These are phyloP conservation scores for Ambastaia sidthimunki DNA, from an alignment of 2,797 vertebrate species.

Conservation along the genomic window DNA sequence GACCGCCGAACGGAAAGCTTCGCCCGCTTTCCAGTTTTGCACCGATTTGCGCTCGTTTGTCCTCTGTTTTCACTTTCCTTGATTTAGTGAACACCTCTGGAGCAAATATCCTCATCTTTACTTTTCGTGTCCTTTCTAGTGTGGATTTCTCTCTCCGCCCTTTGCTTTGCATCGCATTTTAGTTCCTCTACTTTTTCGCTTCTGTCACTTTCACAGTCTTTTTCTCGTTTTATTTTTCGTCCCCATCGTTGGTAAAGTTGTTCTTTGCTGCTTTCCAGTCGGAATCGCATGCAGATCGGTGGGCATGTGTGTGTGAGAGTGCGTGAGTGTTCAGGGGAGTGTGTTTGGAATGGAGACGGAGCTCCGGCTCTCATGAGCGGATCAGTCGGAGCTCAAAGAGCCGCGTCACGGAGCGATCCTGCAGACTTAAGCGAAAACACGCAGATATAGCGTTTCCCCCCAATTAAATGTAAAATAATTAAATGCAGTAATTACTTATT, in stretches of 20 bases:
- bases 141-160: slow-evolving; percentile 77
- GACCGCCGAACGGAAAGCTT: slow-evolving; percentile 69
- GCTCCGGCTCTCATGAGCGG: slow-evolving; percentile 78
- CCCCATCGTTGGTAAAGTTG: slow-evolving; percentile 73
- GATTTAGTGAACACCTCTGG: slow-evolving; percentile 64
- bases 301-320: slow-evolving; percentile 68
- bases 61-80: slow-evolving; percentile 57
- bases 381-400: slow-evolving; percentile 68
- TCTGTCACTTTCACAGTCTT: slow-evolving; percentile 76
- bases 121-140: slow-evolving; percentile 71
- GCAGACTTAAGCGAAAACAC: slow-evolving; percentile 49
- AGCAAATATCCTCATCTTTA: slow-evolving; percentile 71
- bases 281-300: slow-evolving; percentile 83
- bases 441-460: background rate
- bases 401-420: slow-evolving; percentile 53
- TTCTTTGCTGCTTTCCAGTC: slow-evolving; percentile 76
- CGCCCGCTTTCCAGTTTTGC: slow-evolving; percentile 61
- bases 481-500: background rate
- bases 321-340: slow-evolving; percentile 66
- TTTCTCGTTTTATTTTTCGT: slow-evolving; percentile 69
- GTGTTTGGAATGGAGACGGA: slow-evolving; percentile 70
- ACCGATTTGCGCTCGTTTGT: slow-evolving; percentile 66
- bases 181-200: slow-evolving; percentile 73
- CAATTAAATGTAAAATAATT: background rate
- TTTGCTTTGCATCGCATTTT: slow-evolving; percentile 66